Evolutionary conservation across 1,140 invertebrate genomes (phyloP).

Genomic region (Penaeus japonicus): DNA sequence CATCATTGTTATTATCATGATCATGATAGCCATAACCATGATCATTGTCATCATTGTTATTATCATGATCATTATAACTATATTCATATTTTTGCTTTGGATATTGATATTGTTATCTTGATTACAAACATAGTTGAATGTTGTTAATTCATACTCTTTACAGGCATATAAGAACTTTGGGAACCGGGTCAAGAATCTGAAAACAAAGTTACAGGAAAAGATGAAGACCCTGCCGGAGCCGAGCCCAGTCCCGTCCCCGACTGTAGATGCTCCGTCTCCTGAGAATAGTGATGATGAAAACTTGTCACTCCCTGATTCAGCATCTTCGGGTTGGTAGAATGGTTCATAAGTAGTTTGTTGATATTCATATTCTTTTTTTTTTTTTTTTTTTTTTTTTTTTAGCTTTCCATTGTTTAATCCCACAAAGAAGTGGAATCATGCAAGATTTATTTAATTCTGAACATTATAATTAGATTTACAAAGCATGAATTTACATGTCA

Average conservation of each 20-base stretch:
- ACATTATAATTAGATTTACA: no score
- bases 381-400: neutral
- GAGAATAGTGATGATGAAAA: constrained; percentile 61
- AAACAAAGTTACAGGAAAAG: constrained; percentile 84
- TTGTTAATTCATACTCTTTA: constrained; percentile 47
- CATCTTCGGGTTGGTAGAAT: neutral
- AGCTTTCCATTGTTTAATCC: neutral
- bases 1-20: neutral
- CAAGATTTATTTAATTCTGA: no score
- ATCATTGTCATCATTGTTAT: no score
- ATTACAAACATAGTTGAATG: neutral
- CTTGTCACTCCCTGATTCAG: constrained; percentile 38
- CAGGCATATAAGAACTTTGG: constrained; percentile 94
- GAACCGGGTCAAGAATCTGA: constrained; percentile 81
- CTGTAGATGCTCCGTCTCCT: constrained; percentile 76
- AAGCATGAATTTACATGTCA: no score
- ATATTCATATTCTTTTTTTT: neutral
- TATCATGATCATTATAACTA: no score
- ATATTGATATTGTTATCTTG: neutral
- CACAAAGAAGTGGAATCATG: neutral
- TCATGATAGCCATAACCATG: neutral
- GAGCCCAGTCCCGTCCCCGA: constrained; percentile 73
- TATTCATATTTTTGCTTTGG: no score
- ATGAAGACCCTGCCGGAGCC: constrained; percentile 69
- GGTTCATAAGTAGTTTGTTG: neutral